Conservation (phyloP, 2,113 vertebrate species). For the Tapirus terrestris region DNA sequence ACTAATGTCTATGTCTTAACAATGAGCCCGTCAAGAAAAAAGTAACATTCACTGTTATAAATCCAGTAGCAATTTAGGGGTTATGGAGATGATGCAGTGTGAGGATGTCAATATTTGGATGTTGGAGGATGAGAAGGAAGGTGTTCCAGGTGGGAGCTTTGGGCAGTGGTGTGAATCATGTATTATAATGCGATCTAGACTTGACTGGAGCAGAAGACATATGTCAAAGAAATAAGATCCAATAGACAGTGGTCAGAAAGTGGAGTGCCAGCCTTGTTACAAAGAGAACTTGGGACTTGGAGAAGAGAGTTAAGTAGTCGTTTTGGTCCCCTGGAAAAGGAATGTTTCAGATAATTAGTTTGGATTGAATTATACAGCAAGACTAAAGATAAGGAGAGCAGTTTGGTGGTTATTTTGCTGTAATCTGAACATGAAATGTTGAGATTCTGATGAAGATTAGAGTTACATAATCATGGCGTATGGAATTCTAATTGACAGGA, state of each 20-base stretch:
- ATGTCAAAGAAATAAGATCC: not conserved
- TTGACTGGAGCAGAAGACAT: not conserved
- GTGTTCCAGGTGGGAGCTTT: not conserved
- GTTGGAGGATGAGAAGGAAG: not conserved
- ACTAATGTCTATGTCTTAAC: not conserved
- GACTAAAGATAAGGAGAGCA: conserved; percentile 7
- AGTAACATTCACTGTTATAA: not conserved
- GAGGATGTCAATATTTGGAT: not conserved
- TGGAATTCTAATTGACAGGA: conserved; percentile 47
- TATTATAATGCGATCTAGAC: not conserved
- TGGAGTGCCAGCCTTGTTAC: not conserved
- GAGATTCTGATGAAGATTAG: conserved; percentile 1
- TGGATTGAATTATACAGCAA: not conserved
- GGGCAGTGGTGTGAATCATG: not conserved
- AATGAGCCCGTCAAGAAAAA: not conserved
- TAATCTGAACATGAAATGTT: not conserved
- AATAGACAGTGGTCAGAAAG: not conserved
- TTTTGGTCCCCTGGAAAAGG: conserved; percentile 18
- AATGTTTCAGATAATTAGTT: not conserved
- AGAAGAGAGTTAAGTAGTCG: not conserved
- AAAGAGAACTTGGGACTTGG: not conserved
- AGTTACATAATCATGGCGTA: not conserved
- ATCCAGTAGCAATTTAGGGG: not conserved
- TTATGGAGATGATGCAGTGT: not conserved
- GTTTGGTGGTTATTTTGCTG: not conserved